Evolutionary conservation across 1,140 invertebrate species (phyloP).

Genomic region (Megalopta genalis): DNA sequence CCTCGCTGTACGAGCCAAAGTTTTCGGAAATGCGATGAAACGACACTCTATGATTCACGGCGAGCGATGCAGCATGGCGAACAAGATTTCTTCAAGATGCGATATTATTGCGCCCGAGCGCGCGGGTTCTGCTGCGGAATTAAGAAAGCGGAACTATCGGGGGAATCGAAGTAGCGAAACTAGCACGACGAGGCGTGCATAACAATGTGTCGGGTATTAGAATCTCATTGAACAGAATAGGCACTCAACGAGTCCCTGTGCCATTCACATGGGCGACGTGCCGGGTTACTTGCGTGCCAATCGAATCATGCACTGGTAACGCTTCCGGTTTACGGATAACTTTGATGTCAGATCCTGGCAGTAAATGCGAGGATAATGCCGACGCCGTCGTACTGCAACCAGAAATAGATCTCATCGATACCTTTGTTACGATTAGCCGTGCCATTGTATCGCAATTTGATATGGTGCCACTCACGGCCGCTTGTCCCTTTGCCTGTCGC

Average conservation of each 20-base stretch:
- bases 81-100: no score
- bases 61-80: no score
- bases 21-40: no score
- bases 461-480: background rate
- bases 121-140: background rate
- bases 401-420: conserved; percentile 28
- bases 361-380: conserved; percentile 22
- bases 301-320: conserved; percentile 8
- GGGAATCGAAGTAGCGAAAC: background rate
- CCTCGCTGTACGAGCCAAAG: no score
- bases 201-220: background rate
- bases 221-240: background rate
- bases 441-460: conserved; percentile 22
- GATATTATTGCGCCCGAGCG: no score
- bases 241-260: background rate
- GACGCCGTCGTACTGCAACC: background rate
- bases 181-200: background rate
- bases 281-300: conserved; percentile 14
- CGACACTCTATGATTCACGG: no score
- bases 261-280: background rate
- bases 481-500: background rate
- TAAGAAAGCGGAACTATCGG: background rate
- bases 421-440: conserved; percentile 26
- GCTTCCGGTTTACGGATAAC: conserved; percentile 21
- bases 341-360: conserved; percentile 34